A percentile compares a stretch with the other conserved stretches of the same genome.
Conservation (phyloP, 1,140 invertebrate species). For the Solenopsis fugax region DNA sequence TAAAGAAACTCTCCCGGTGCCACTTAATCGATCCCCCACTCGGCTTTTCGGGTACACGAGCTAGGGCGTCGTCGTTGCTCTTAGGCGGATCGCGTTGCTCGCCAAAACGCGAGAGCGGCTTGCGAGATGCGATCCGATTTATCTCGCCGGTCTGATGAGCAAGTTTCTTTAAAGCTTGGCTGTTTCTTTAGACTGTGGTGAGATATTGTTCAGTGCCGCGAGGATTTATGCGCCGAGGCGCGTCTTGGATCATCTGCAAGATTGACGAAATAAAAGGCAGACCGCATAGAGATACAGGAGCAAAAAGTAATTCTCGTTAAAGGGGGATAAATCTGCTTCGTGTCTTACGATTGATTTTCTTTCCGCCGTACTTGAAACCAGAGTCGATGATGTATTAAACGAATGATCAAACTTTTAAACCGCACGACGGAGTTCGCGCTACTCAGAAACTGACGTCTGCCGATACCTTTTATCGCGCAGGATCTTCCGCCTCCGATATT, state of each 20-base stretch:
- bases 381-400: slow-evolving; percentile 28
- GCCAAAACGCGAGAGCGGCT: slow-evolving; percentile 37
- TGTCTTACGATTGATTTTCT: slow-evolving; percentile 24
- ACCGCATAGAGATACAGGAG: no score
- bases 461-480: slow-evolving; percentile 40
- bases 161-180: slow-evolving; percentile 18
- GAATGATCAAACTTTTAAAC: slow-evolving; percentile 51
- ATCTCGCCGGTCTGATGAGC: slow-evolving; percentile 44
- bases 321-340: neutral
- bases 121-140: slow-evolving; percentile 57
- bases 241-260: neutral
- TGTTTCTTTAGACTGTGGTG: neutral
- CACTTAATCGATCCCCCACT: slow-evolving; percentile 74
- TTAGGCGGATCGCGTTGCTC: neutral
- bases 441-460: slow-evolving; percentile 38
- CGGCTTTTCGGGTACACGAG: slow-evolving; percentile 65
- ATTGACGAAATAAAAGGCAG: neutral
- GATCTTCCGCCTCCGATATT: slow-evolving; percentile 23
- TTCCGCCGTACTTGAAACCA: slow-evolving; percentile 30
- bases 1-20: slow-evolving; percentile 74
- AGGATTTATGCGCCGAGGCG: neutral
- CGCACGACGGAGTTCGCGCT: slow-evolving; percentile 19
- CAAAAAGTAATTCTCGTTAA: neutral
- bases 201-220: slow-evolving; percentile 6
- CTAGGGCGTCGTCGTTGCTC: slow-evolving; percentile 12